Evolutionary conservation across 2,888 invertebrate species (phyloP).

Genomic region (Tetheella fluctuosa): DNA sequence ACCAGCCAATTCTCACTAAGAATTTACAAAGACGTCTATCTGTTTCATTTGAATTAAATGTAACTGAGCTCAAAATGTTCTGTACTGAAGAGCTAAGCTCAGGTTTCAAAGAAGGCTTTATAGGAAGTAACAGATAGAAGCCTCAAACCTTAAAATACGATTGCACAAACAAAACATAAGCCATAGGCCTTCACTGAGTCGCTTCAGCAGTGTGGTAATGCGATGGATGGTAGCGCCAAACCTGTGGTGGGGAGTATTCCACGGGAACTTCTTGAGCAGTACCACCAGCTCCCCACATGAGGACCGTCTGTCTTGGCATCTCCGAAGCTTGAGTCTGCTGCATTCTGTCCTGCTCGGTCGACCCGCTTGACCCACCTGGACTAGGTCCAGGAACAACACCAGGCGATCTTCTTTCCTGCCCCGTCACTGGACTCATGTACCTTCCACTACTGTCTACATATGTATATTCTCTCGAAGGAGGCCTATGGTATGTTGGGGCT

Average conservation of each 20-base stretch:
- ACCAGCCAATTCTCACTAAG: constrained; percentile 13
- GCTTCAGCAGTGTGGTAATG: constrained; percentile 82
- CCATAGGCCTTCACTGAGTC: constrained; percentile 67
- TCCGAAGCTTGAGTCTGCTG: constrained; percentile 78
- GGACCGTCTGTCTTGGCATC: constrained; percentile 93
- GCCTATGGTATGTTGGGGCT: constrained; percentile 86
- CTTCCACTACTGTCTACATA: constrained; percentile 84
- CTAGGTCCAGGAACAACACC: constrained; percentile 81
- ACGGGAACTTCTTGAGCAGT: constrained; percentile 74
- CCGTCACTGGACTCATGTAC: constrained; percentile 85
- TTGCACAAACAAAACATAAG: constrained; percentile 56
- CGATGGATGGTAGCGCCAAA: constrained; percentile 80
- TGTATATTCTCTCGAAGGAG: constrained; percentile 83
- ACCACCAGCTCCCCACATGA: constrained; percentile 93
- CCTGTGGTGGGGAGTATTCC: constrained; percentile 80
- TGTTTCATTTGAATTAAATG: not conserved
- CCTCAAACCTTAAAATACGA: constrained; percentile 27
- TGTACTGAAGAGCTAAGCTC: not conserved
- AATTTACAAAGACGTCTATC: constrained; percentile 12
- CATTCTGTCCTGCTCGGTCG: constrained; percentile 71
- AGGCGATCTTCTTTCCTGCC: constrained; percentile 86
- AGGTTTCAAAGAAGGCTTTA: not conserved
- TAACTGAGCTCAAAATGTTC: not conserved
- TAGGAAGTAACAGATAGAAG: not conserved
- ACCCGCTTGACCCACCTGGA: constrained; percentile 75